phyloP scores from a whole-genome alignment of 2,888 invertebrate species.

The Exephanes ischioxanthus region DNA sequence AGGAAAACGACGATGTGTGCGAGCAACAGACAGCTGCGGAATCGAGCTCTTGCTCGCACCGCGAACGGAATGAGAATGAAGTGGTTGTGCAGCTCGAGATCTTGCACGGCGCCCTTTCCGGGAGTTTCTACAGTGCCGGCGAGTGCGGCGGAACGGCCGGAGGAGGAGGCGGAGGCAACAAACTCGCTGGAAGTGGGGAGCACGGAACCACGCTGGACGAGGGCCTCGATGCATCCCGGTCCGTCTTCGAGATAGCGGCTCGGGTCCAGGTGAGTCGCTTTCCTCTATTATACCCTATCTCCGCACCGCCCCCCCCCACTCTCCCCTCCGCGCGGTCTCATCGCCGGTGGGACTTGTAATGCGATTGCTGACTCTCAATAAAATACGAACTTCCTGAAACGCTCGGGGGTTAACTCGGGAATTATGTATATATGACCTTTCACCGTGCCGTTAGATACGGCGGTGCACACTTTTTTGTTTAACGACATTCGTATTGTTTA shows the following conservation, averaged over 20 bases:
- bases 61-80: constrained; percentile 68
- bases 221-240: constrained; percentile 52
- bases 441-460: too few relatives aligned
- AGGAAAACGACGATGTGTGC: constrained; percentile 47
- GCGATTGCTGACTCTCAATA: too few relatives aligned
- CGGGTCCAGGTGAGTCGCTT: constrained; percentile 72
- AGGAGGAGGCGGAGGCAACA: constrained; percentile 30
- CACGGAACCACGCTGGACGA: constrained; percentile 51
- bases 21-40: constrained; percentile 17
- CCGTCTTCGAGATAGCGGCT: constrained; percentile 68
- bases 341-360: too few relatives aligned
- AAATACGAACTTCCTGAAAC: constrained; percentile 12
- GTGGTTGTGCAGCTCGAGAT: constrained; percentile 70
- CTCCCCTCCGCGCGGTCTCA: too few relatives aligned
- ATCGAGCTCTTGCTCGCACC: constrained; percentile 35
- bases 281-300: neutral
- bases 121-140: constrained; percentile 36
- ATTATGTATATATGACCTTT: too few relatives aligned
- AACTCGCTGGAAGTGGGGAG: constrained; percentile 32
- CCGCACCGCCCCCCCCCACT: neutral
- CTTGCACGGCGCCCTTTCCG: constrained; percentile 63
- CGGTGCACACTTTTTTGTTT: too few relatives aligned
- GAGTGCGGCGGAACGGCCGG: constrained; percentile 51
- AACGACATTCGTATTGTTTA: too few relatives aligned
- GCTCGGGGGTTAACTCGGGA: neutral